Conservation (phyloP, 2,797 vertebrate species). For the Coracias cyanogaster region DNA sequence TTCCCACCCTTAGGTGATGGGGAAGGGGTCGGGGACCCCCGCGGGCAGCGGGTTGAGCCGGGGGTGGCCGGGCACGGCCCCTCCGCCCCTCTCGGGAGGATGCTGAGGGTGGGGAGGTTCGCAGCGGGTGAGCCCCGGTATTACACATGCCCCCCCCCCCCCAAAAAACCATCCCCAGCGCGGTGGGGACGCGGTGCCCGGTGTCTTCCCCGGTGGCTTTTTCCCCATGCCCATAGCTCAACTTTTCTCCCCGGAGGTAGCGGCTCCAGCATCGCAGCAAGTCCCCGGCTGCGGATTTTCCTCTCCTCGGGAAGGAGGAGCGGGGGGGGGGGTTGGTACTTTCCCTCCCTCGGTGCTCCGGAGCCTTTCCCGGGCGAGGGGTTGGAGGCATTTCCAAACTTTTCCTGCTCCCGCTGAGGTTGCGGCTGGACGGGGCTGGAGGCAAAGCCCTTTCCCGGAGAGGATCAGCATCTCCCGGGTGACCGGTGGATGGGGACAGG, state of each 20-base stretch:
- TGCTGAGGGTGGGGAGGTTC: not conserved
- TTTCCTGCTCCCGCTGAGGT: conserved; percentile 20
- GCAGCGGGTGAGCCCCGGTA: not conserved
- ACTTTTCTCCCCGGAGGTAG: conserved; percentile 48
- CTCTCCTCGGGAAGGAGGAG: not conserved
- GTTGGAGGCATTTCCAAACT: conserved; percentile 64
- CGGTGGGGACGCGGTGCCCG: not conserved
- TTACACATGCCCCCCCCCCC: not conserved
- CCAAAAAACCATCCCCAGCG: not conserved
- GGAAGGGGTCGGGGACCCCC: not conserved
- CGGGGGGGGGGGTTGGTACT: too few species aligned
- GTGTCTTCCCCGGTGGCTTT: not conserved
- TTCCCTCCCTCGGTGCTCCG: not conserved
- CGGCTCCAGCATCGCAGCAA: not conserved
- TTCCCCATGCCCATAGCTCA: not conserved
- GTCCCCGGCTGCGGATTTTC: not conserved
- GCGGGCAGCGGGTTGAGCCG: not conserved
- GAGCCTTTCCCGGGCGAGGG: not conserved
- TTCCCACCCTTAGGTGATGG: not conserved
- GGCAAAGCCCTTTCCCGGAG: not conserved
- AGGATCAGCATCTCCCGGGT: not conserved
- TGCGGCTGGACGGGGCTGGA: not conserved
- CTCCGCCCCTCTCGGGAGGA: not conserved
- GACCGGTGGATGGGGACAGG: not conserved
- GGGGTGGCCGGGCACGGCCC: not conserved